Conservation (phyloP, 1,140 invertebrate genomes). For the Saccostrea cuccullata region DNA sequence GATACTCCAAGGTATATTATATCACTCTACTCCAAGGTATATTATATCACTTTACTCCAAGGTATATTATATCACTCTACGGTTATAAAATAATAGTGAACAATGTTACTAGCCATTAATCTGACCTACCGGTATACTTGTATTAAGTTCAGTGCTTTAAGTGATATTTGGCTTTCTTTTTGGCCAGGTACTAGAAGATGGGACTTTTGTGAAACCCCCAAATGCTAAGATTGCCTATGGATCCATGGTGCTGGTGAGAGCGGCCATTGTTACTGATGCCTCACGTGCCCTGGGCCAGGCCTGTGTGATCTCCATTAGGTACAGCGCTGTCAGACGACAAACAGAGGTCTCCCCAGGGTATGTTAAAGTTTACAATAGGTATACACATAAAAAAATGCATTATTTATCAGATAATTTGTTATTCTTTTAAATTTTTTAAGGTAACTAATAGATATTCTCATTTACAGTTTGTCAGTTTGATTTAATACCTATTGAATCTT, state of each 20-base stretch:
- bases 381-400: background rate
- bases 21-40: too few species aligned
- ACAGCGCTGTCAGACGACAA: constrained; percentile 91
- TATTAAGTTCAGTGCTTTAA: too few species aligned
- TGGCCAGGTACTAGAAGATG: constrained; percentile 83
- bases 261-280: constrained; percentile 81
- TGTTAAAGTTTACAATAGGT: background rate
- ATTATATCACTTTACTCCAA: constrained; percentile 84
- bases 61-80: constrained; percentile 75
- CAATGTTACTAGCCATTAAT: too few species aligned
- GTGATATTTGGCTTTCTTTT: too few species aligned
- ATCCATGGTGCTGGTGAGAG: constrained; percentile 95
- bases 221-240: constrained; percentile 94
- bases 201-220: constrained; percentile 90
- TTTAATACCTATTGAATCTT: too few species aligned
- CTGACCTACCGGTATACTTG: too few species aligned
- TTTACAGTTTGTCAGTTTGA: too few species aligned
- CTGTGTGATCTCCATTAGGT: constrained; percentile 89
- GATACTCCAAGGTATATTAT: constrained; percentile 90
- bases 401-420: too few species aligned
- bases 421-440: too few species aligned
- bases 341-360: constrained; percentile 78
- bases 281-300: constrained; percentile 84
- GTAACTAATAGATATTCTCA: too few species aligned
- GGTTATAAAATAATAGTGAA: too few species aligned